Conservation (phyloP, 2,113 vertebrate species). For the Entelurus aequoreus region DNA sequence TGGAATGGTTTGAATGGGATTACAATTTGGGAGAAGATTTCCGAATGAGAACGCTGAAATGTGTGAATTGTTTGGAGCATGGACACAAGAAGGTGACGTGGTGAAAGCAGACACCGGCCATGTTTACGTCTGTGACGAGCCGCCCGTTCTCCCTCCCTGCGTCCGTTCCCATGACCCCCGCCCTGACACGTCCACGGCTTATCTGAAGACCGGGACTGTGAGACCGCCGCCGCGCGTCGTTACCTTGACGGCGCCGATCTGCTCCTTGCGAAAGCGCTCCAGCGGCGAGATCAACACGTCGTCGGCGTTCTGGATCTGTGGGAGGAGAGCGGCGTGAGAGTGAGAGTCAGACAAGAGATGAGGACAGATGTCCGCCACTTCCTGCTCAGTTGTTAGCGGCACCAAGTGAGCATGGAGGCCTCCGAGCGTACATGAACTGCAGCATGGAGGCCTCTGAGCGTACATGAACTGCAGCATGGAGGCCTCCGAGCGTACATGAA, state of each 20-base stretch:
- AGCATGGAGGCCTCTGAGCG: no score
- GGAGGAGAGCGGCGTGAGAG: background rate
- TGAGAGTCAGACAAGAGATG: background rate
- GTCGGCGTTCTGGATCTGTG: conserved; percentile 96
- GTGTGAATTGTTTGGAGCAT: background rate
- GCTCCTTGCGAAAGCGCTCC: conserved; percentile 96
- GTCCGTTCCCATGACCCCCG: conserved; percentile 65
- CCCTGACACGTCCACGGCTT: conserved; percentile 41
- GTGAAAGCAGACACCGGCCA: conserved; percentile 52
- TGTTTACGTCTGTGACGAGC: conserved; percentile 50
- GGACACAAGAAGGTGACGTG: conserved; percentile 1
- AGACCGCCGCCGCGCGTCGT: conserved; percentile 28
- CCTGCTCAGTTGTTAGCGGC: no score
- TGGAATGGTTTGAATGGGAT: no score
- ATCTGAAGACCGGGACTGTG: conserved; percentile 15
- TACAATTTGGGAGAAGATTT: no score
- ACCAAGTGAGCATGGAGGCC: no score
- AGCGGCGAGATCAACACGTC: conserved; percentile 94
- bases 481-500: no score
- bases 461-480: no score
- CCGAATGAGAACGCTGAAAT: no score
- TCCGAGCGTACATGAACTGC: no score
- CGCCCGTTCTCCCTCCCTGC: conserved; percentile 8
- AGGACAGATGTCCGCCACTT: background rate
- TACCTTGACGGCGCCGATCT: conserved; percentile 98